Percentiles rank a stretch among this genome's conserved stretches.
Evolutionary conservation across 2,797 vertebrate species (phyloP).

Genomic region (Girardinus metallicus): DNA sequence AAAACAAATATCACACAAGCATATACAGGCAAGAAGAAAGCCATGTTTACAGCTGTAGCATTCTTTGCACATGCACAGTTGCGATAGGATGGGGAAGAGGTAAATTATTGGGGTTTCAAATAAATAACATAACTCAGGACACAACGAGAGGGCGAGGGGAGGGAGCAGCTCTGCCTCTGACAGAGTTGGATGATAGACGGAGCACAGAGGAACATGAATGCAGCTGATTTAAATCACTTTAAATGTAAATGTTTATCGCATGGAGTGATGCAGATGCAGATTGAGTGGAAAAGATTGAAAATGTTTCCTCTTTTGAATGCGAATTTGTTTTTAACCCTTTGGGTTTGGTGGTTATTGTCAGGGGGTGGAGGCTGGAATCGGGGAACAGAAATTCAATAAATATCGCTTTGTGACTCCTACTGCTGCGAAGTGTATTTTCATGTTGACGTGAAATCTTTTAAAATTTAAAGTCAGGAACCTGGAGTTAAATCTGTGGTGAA

Average conservation of each 20-base stretch:
- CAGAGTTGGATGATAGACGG: conserved; percentile 77
- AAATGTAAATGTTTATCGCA: conserved; percentile 86
- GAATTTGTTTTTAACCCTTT: conserved; percentile 66
- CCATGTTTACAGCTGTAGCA: conserved; percentile 61
- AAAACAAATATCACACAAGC: conserved; percentile 32
- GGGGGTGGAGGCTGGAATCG: background rate
- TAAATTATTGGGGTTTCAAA: conserved; percentile 84
- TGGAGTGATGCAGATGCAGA: conserved; percentile 78
- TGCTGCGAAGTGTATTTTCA: background rate
- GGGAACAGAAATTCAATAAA: conserved; percentile 8
- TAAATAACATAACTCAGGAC: conserved; percentile 83
- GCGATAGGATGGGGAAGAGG: conserved; percentile 64
- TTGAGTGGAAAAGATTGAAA: conserved; percentile 71
- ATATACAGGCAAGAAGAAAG: conserved; percentile 35
- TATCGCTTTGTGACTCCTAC: background rate
- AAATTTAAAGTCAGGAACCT: background rate
- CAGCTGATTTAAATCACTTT: conserved; percentile 84
- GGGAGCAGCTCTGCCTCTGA: conserved; percentile 45
- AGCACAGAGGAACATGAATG: conserved; percentile 78
- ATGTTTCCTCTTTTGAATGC: conserved; percentile 73
- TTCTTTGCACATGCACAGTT: conserved; percentile 57
- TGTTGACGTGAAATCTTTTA: background rate
- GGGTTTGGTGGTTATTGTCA: background rate
- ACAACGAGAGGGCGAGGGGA: conserved; percentile 43
- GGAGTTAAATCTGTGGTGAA: background rate